Percentiles rank a stretch among this genome's conserved stretches.
Conservation (phyloP, 2,113 vertebrate species). For the Uria aalge region DNA sequence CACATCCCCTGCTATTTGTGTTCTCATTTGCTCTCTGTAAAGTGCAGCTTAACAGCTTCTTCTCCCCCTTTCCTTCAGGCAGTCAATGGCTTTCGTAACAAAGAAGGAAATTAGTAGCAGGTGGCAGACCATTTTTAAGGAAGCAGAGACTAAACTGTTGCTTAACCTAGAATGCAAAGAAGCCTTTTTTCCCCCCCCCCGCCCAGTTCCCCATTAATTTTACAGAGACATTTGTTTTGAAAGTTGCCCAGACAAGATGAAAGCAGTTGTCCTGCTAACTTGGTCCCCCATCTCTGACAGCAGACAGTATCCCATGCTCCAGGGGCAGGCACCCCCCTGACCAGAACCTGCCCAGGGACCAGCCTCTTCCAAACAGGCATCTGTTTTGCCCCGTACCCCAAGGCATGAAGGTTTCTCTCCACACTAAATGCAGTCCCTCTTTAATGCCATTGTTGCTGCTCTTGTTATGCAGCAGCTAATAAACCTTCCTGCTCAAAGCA, state of each 20-base stretch:
- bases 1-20: slow-evolving; percentile 51
- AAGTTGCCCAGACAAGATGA: neutral
- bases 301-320: neutral
- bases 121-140: slow-evolving; percentile 54
- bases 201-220: neutral
- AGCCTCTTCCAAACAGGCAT: neutral
- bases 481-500: slow-evolving; percentile 37
- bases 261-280: neutral
- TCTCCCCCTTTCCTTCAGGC: slow-evolving; percentile 44
- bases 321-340: neutral
- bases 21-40: slow-evolving; percentile 46
- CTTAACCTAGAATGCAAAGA: slow-evolving; percentile 19
- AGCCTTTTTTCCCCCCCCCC: neutral
- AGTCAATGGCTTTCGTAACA: slow-evolving; percentile 25
- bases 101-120: slow-evolving; percentile 60
- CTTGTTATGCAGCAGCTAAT: slow-evolving; percentile 31
- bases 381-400: neutral
- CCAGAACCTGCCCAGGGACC: neutral
- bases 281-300: neutral
- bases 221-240: neutral
- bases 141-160: slow-evolving; percentile 20
- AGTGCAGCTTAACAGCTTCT: slow-evolving; percentile 52
- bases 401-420: neutral
- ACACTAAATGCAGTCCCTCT: slow-evolving; percentile 5
- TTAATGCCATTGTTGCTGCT: slow-evolving; percentile 22